A percentile compares a stretch with the other conserved stretches of the same genome.
These are phyloP conservation scores for Leucosticte australis DNA, from an alignment of 2,113 vertebrate genomes.

Conservation along the genomic window DNA sequence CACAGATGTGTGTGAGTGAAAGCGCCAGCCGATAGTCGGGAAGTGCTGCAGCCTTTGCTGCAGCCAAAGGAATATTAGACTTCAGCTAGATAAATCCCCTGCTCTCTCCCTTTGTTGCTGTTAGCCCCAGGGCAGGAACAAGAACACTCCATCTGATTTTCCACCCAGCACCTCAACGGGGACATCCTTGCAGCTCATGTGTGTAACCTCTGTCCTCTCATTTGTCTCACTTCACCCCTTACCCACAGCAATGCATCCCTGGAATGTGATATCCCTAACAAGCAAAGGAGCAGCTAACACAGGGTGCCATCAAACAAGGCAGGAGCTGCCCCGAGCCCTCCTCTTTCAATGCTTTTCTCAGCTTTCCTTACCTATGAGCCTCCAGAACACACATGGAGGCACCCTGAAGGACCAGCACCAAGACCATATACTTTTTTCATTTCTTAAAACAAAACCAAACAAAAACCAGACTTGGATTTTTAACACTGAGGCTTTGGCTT, in stretches of 20 bases:
- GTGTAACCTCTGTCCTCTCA: not conserved
- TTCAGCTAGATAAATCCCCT: not conserved
- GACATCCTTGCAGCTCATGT: not conserved
- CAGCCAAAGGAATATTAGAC: slow-evolving; percentile 20
- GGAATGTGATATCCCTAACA: not conserved
- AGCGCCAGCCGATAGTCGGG: slow-evolving; percentile 27
- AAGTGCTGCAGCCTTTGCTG: slow-evolving; percentile 17
- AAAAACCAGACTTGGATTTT: not conserved
- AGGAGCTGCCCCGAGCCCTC: not conserved
- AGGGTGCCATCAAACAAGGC: not conserved
- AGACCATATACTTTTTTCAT: not conserved
- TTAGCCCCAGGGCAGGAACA: not conserved
- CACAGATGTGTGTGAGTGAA: slow-evolving; percentile 48
- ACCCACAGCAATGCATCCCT: not conserved
- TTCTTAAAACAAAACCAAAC: not conserved
- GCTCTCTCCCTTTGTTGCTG: not conserved
- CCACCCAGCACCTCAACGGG: not conserved
- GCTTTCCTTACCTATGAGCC: not conserved
- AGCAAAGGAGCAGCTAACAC: not conserved
- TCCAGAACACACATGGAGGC: not conserved
- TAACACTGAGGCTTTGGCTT: not conserved
- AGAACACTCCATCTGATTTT: not conserved
- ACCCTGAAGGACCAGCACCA: not conserved
- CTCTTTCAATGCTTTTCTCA: not conserved
- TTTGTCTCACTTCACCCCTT: not conserved